These are phyloP conservation scores for Scaptodrosophila lebanonensis DNA, from an alignment of 1,140 invertebrate genomes.

Conservation along the genomic window DNA sequence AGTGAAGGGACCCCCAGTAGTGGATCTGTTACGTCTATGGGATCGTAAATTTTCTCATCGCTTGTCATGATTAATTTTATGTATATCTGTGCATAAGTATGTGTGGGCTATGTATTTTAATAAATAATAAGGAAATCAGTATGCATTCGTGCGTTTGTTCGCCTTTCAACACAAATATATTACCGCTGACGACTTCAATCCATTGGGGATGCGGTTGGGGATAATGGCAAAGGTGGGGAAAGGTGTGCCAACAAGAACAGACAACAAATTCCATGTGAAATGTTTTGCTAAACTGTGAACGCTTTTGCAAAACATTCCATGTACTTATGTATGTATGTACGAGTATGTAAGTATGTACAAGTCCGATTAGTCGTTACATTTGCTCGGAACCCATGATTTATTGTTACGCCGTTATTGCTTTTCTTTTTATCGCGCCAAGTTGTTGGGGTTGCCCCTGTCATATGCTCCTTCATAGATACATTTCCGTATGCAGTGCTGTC, in stretches of 20 bases:
- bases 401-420: constrained; percentile 51
- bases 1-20: too few relatives aligned
- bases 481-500: constrained; percentile 18
- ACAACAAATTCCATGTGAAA: too few relatives aligned
- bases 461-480: background rate
- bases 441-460: background rate
- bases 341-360: constrained; percentile 5
- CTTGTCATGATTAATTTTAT: constrained; percentile 70
- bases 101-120: constrained; percentile 2
- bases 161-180: too few relatives aligned
- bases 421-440: constrained; percentile 37
- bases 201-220: too few relatives aligned
- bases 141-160: too few relatives aligned
- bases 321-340: constrained; percentile 2
- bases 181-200: too few relatives aligned
- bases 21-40: constrained; percentile 53
- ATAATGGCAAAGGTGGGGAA: too few relatives aligned
- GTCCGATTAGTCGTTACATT: too few relatives aligned
- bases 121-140: constrained; percentile 20
- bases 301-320: too few relatives aligned
- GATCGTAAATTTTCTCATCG: constrained; percentile 62
- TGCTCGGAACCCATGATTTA: constrained; percentile 41
- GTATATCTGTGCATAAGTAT: constrained; percentile 26
- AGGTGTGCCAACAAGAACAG: too few relatives aligned
- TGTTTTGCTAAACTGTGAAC: too few relatives aligned